Conservation (phyloP, 2,888 invertebrate genomes). For the Lithophane semibrunnea region DNA sequence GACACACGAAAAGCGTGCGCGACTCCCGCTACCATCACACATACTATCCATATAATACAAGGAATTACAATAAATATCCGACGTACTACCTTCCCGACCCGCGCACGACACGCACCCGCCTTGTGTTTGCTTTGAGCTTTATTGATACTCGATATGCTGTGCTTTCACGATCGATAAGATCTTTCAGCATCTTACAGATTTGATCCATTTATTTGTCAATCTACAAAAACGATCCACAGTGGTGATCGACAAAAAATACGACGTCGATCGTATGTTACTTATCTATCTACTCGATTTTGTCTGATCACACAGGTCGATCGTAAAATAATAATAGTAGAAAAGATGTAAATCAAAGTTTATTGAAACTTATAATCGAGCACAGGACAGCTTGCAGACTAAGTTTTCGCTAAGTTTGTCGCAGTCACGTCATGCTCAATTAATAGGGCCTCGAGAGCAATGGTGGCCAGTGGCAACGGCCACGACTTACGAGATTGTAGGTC, state of each 20-base stretch:
- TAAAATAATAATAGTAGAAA: neutral
- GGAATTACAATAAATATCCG: no score
- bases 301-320: neutral
- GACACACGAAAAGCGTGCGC: no score
- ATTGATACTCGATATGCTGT: neutral
- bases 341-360: neutral
- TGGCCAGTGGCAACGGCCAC: no score
- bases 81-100: no score
- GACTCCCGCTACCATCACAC: no score
- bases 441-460: no score
- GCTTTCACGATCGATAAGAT: neutral
- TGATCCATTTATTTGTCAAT: neutral
- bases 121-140: no score
- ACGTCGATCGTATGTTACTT: no score
- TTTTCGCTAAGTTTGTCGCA: neutral
- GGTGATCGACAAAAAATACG: neutral
- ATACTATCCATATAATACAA: no score
- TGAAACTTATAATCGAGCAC: neutral
- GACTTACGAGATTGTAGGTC: no score
- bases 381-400: neutral
- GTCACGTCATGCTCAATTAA: neutral
- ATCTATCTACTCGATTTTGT: no score
- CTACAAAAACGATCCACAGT: neutral
- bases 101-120: no score
- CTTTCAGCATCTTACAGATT: neutral